Base-by-base conservation (phyloP, 2,113 vertebrate genomes). In the Oenanthe melanoleuca region DNA sequence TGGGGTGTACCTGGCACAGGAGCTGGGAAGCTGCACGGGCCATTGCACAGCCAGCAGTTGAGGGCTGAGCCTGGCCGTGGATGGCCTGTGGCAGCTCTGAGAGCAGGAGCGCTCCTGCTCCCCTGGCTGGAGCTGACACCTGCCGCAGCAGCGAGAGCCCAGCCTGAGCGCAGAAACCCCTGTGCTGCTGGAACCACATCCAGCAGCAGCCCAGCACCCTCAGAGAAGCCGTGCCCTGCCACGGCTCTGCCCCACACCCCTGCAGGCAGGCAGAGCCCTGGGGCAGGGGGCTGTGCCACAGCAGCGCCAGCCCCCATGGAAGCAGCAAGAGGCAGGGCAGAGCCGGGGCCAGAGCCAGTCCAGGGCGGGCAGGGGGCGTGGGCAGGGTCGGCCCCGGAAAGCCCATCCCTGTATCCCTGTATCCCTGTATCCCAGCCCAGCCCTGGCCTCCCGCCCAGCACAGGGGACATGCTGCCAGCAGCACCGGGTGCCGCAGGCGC, bases 41-140 rank as follows among this genome's bases (percentile, higher is more conserved):
- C 57, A 8, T 0, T 0, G 59, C 14, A 45, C 1, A 20, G 75
- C 4, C 18, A 5, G 59, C 15, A 59, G 25, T 0, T 0, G 6
- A 59, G 28, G 56, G 34, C 50, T 52, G 49, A 50, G 14, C 49
- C 49, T 50, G 49, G 49, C 49, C 5, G 4, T 50, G 2, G 25
- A 1, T 3, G 7, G 25, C 25, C 4, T 3, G 25, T 15, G 49
- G 33, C 7, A 47, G 17, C 14, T 25, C 18, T 0, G 0, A 14
- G 10, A 37, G 40, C 38, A 33, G 55, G 11, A 60, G 40, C 1
- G 1, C n/a, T 14, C 1, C 0, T 1, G 11, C 1, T 13, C 33
- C 8, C 16, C 11, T 5, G 9, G 50, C 53, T 61, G 67, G 20
- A 33, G 21, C 29, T 8, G 33, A 21, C 25, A 11, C 23, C 38